phyloP scores from a whole-genome alignment of 2,797 vertebrate genomes.

The Tenualosa ilisha region DNA sequence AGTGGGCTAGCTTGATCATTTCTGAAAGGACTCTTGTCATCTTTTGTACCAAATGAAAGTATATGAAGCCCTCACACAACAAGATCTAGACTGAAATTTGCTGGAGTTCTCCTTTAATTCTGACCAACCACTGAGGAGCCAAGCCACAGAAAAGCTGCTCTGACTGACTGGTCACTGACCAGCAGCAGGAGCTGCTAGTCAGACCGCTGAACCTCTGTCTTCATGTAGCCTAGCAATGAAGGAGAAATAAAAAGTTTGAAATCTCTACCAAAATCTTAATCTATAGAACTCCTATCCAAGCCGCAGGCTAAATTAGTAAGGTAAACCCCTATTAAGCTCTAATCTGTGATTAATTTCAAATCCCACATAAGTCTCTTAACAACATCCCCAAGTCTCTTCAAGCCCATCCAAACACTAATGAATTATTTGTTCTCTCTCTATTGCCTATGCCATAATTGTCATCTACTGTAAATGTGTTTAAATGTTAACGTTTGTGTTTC shows the following conservation, averaged over 20 bases:
- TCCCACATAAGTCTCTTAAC: not conserved
- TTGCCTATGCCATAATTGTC: not conserved
- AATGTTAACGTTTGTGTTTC: not conserved
- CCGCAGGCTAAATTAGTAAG: not conserved
- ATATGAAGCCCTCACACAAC: no score
- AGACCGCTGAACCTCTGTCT: not conserved
- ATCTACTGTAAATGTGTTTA: not conserved
- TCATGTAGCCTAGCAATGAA: not conserved
- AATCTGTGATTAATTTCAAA: no score
- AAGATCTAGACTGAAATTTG: no score
- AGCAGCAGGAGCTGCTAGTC: not conserved
- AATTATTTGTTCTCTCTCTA: not conserved
- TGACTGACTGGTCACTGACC: not conserved
- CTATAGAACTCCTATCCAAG: not conserved
- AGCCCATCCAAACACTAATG: constrained; percentile 2
- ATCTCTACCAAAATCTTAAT: not conserved
- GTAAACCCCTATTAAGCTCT: not conserved
- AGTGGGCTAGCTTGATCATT: no score
- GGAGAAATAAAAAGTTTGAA: not conserved
- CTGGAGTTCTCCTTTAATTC: not conserved
- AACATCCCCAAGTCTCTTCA: not conserved
- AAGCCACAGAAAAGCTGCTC: not conserved
- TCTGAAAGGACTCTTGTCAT: no score
- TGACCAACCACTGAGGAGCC: not conserved
- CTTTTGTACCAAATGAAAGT: no score